Conservation (phyloP, 64 coral and sea anemone genomes). For the Montipora cactus region DNA sequence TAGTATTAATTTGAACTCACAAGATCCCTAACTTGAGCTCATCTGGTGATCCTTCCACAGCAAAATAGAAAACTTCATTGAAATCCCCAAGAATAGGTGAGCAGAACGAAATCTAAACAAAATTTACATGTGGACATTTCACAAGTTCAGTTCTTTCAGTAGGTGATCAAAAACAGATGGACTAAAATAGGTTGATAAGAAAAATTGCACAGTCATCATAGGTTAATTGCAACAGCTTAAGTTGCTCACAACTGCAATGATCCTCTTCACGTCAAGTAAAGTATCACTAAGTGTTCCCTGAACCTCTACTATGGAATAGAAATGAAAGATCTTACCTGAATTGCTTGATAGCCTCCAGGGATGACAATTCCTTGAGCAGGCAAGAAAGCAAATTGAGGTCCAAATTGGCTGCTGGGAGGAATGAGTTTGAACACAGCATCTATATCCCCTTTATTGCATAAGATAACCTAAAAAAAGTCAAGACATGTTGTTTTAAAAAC, state of each 20-base stretch:
- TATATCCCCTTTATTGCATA: slow-evolving; percentile 95
- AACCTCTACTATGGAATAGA: neutral
- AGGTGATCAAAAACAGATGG: no score
- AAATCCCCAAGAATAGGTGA: slow-evolving; percentile 93
- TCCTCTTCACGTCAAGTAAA: no score
- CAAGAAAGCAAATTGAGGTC: slow-evolving; percentile 82
- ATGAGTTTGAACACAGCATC: slow-evolving; percentile 87
- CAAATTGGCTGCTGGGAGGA: slow-evolving; percentile 73
- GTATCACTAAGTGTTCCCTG: no score
- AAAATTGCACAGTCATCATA: no score
- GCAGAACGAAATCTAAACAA: slow-evolving; percentile 84
- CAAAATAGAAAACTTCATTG: slow-evolving; percentile 80
- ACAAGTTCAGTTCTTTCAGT: neutral
- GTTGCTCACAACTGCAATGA: no score
- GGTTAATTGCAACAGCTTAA: no score
- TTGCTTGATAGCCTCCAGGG: slow-evolving; percentile 93
- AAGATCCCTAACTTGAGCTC: slow-evolving; percentile 83
- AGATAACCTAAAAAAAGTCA: slow-evolving; percentile 62
- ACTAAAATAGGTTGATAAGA: no score
- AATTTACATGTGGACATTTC: neutral
- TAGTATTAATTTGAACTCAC: slow-evolving; percentile 43
- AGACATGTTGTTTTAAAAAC: no score
- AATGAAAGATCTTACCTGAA: slow-evolving; percentile 71
- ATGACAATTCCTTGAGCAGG: slow-evolving; percentile 94
- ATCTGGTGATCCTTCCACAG: slow-evolving; percentile 93